These are phyloP conservation scores for Kryptopterus vitreolus DNA, from an alignment of 2,797 vertebrate species.

Conservation along the genomic window DNA sequence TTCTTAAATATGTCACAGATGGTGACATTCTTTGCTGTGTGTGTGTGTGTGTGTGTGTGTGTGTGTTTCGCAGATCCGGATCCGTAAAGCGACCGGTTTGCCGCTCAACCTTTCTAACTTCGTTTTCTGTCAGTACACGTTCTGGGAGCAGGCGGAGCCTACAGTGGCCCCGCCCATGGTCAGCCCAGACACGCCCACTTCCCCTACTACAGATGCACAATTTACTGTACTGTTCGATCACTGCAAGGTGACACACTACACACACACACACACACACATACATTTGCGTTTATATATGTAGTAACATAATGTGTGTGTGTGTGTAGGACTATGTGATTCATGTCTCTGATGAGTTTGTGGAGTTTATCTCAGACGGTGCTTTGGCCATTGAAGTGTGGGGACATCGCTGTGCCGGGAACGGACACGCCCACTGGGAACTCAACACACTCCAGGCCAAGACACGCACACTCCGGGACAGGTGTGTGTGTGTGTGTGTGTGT, in stretches of 20 bases:
- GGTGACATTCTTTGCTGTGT: not conserved
- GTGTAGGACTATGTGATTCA: slow-evolving; percentile 88
- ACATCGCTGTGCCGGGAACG: slow-evolving; percentile 90
- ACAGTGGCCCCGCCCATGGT: slow-evolving; percentile 92
- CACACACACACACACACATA: not conserved
- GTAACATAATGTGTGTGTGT: slow-evolving; percentile 5
- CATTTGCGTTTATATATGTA: too few relatives aligned
- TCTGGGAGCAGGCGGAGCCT: slow-evolving; percentile 91
- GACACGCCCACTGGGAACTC: slow-evolving; percentile 85
- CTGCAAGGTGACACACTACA: slow-evolving; percentile 77
- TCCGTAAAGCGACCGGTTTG: slow-evolving; percentile 92
- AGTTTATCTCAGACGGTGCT: slow-evolving; percentile 95
- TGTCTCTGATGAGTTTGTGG: slow-evolving; percentile 93
- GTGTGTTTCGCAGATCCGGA: slow-evolving; percentile 80
- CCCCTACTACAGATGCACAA: slow-evolving; percentile 81
- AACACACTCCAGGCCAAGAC: slow-evolving; percentile 92
- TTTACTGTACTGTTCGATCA: slow-evolving; percentile 92
- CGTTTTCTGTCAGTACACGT: slow-evolving; percentile 97
- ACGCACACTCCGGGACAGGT: slow-evolving; percentile 91
- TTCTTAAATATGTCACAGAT: not conserved
- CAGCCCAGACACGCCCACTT: slow-evolving; percentile 87
- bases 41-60: slow-evolving; percentile 16
- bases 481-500: not conserved
- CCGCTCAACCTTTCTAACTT: slow-evolving; percentile 95
- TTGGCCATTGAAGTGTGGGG: slow-evolving; percentile 98